Base-by-base conservation (phyloP, 2,113 vertebrate species). In the Pyrgilauda ruficollis region DNA sequence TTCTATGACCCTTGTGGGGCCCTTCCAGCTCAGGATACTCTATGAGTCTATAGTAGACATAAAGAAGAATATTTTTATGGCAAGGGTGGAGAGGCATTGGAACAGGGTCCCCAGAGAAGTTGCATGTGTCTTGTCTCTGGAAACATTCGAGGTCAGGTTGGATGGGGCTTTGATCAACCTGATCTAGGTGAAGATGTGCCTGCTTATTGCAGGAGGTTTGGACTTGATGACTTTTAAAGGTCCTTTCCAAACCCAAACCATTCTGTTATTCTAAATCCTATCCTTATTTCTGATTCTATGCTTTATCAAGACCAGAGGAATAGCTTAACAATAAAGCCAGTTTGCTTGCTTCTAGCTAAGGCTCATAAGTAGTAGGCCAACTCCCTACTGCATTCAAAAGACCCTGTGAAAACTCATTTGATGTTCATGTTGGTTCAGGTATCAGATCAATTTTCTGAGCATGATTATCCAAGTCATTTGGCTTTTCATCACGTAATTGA, bases 371-470 rank as follows among this genome's bases (percentile, higher is more conserved):
- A n/a, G 30, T 23, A 87, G 19, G 10, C 31, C 69, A 76, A 20
- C 15, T 56, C 31, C 30, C 12, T 53, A 30, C 69, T 83, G 28
- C 14, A 24, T 61, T 83, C 21, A 46, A 72, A 69, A 77, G n/a
- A 50, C 28, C 4, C 22, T 66, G 18, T 58, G 56, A 83, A 83
- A 62, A 43, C 5, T 77, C n/a, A 67, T 82, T 82, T 82, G 23
- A 49, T 73, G 19, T 33, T 41, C 88, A 64, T 80, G 6, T 58
- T 79, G 46, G 50, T 59, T 83, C 76, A 90, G n/a, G 26, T 84
- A 88, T 28, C 46, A 86, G n/a, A 94, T 84, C 53, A 77, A 49
- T 90, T 93, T 88, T 95, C 79, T 66, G 33, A 87, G 23, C 50
- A 58, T 30, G 47, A 80, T 90, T 90, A 85, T 83, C 28, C 31